A percentile compares a stretch with the other conserved stretches of the same genome.
Evolutionary conservation across 2,113 vertebrate species (phyloP).

Genomic region (Podocnemis expansa): DNA sequence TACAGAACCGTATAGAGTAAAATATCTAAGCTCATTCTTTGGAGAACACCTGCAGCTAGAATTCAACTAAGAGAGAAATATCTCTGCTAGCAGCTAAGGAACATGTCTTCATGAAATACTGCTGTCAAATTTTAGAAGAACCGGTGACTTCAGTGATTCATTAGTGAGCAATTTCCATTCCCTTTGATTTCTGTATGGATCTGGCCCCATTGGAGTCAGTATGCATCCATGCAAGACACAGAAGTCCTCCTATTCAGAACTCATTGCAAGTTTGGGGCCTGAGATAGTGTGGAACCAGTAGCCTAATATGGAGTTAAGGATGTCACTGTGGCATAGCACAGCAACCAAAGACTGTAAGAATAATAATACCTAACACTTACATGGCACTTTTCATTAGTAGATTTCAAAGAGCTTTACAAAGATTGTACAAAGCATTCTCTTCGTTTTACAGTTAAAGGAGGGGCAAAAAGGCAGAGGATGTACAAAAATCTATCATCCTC

Average conservation of each 20-base stretch:
- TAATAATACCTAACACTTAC: background rate
- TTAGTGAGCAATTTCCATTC: fast-evolving
- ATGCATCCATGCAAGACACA: fast-evolving
- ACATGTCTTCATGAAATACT: background rate
- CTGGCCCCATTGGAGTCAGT: background rate
- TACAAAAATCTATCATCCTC: too few relatives aligned
- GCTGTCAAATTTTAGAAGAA: background rate
- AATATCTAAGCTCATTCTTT: background rate
- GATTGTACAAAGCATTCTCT: background rate
- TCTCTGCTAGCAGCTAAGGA: background rate
- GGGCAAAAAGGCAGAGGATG: background rate
- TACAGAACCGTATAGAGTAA: background rate
- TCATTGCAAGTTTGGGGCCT: background rate
- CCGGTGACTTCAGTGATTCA: background rate
- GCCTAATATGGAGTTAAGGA: background rate
- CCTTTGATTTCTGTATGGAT: background rate
- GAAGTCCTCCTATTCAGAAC: background rate
- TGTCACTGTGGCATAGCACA: background rate
- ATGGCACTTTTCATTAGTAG: background rate
- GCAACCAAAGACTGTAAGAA: background rate
- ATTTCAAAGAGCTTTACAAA: background rate
- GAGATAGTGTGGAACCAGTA: background rate
- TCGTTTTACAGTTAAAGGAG: background rate
- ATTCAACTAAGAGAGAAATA: background rate
- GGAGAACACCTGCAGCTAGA: background rate